Conservation (phyloP, 2,888 invertebrate genomes). For the Tryphoninae sp. region DNA sequence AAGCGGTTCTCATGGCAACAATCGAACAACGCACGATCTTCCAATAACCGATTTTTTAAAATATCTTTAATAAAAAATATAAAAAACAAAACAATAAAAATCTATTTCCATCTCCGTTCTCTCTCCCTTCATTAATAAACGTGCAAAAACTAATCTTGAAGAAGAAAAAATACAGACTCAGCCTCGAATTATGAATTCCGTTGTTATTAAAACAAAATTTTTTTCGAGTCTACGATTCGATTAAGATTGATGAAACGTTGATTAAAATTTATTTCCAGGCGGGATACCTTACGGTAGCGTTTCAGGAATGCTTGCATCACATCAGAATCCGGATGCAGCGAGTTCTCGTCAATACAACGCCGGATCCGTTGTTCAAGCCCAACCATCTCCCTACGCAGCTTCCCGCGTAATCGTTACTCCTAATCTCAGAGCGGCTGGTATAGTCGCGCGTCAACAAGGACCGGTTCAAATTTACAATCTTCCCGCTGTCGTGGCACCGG, state of each 20-base stretch:
- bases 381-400: constrained; percentile 17
- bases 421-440: constrained; percentile 68
- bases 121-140: no score
- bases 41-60: neutral
- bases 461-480: constrained; percentile 74
- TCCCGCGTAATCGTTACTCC: constrained; percentile 69
- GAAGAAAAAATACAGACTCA: neutral
- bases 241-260: neutral
- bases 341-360: constrained; percentile 49
- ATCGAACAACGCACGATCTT: neutral
- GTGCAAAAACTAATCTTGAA: no score
- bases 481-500: constrained; percentile 73
- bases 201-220: neutral
- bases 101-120: no score
- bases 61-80: no score
- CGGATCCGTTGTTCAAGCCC: constrained; percentile 36
- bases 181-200: neutral
- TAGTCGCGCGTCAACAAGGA: constrained; percentile 62
- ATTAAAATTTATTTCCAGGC: constrained; percentile 79
- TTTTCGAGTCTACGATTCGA: neutral
- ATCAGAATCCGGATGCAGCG: constrained; percentile 68
- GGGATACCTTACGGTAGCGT: constrained; percentile 86
- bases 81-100: neutral
- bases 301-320: constrained; percentile 84
- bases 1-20: constrained; percentile 23